Percentiles rank a stretch among this genome's conserved stretches.
phyloP scores from a whole-genome alignment of 2,113 vertebrate species.

The Thinocorus orbignyianus region DNA sequence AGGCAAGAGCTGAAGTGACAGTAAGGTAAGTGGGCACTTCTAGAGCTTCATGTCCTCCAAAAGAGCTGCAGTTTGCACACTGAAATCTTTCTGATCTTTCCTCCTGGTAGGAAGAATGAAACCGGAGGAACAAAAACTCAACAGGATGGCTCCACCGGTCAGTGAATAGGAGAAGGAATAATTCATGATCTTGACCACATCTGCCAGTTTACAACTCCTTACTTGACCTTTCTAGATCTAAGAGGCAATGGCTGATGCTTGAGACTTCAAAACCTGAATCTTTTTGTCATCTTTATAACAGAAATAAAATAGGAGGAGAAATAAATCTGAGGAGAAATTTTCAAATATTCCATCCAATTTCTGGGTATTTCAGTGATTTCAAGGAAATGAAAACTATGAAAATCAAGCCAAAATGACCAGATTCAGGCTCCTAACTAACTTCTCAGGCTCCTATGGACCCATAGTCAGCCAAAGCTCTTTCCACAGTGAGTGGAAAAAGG shows the following conservation, averaged over 20 bases:
- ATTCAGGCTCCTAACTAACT: background rate
- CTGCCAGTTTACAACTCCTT: background rate
- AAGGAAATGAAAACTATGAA: background rate
- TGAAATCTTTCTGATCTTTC: background rate
- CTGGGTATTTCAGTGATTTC: background rate
- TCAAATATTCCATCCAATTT: background rate
- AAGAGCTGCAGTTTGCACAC: background rate
- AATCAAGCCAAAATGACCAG: background rate
- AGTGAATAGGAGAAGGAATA: background rate
- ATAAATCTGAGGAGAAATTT: background rate
- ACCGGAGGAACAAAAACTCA: slow-evolving; percentile 45
- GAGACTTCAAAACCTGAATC: background rate
- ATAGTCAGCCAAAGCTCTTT: background rate
- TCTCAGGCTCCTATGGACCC: background rate
- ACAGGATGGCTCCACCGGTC: background rate
- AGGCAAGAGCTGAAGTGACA: slow-evolving; percentile 15
- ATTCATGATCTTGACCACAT: background rate
- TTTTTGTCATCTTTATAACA: background rate
- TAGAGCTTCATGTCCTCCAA: background rate
- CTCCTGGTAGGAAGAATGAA: background rate
- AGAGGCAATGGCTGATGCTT: background rate
- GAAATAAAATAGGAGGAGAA: background rate
- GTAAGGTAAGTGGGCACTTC: background rate
- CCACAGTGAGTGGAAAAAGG: background rate
- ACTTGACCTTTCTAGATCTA: background rate